Conservation (phyloP, 2,113 vertebrate species). For the Polypterus bichir region DNA sequence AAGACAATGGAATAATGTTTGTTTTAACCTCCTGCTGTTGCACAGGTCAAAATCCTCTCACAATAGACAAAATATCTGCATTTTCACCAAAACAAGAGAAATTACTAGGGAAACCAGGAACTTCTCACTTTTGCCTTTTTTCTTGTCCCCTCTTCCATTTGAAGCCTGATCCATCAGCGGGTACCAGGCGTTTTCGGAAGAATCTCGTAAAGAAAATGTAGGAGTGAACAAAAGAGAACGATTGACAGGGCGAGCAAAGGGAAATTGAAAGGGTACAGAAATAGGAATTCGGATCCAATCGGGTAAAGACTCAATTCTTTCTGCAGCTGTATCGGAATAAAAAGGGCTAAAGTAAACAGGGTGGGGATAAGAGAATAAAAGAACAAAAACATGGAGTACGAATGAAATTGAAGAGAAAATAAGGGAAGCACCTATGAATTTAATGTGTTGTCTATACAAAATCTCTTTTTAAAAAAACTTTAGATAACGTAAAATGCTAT, state of each 20-base stretch:
- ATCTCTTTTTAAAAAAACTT: too few species aligned
- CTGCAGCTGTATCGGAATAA: slow-evolving; percentile 51
- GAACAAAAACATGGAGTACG: slow-evolving; percentile 37
- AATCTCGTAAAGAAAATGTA: slow-evolving; percentile 48
- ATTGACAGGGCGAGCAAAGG: slow-evolving; percentile 63
- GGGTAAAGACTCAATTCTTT: slow-evolving; percentile 60
- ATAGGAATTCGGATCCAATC: slow-evolving; percentile 63
- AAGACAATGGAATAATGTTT: slow-evolving; percentile 20
- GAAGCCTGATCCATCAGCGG: slow-evolving; percentile 61
- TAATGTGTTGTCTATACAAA: too few species aligned
- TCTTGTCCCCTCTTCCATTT: slow-evolving; percentile 46
- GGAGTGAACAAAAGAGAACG: slow-evolving; percentile 52
- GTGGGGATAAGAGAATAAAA: slow-evolving; percentile 38
- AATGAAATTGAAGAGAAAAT: slow-evolving; percentile 27
- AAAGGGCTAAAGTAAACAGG: slow-evolving; percentile 72
- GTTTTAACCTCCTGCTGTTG: slow-evolving; percentile 42
- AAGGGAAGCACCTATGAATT: not conserved
- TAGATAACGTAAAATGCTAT: too few species aligned
- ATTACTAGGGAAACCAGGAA: slow-evolving; percentile 57
- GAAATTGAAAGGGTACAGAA: slow-evolving; percentile 49
- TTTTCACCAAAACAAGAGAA: slow-evolving; percentile 43
- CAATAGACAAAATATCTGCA: slow-evolving; percentile 37
- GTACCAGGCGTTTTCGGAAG: slow-evolving; percentile 48
- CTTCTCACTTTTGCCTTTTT: slow-evolving; percentile 27
- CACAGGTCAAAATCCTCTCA: slow-evolving; percentile 25